A percentile compares a stretch with the other conserved stretches of the same genome.
phyloP scores from a whole-genome alignment of 2,113 vertebrate genomes.

The Balaeniceps rex region DNA sequence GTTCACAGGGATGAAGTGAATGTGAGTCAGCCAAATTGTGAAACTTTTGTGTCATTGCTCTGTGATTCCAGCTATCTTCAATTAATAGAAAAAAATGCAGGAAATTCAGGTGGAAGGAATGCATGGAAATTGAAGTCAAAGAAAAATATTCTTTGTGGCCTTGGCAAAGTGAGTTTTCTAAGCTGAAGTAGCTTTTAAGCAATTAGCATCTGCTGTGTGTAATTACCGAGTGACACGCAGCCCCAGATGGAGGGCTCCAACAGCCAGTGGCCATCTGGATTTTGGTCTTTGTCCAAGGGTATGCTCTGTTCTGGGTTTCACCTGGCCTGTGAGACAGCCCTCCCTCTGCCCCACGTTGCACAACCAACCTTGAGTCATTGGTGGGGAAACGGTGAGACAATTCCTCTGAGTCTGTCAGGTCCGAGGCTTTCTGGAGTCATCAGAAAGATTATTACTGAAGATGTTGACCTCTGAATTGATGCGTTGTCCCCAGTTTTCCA shows the following conservation, averaged over 20 bases:
- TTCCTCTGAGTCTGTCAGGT: neutral
- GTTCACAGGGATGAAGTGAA: neutral
- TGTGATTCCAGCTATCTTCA: slow-evolving; percentile 43
- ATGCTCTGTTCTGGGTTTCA: neutral
- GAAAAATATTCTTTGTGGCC: neutral
- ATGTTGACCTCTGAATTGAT: neutral
- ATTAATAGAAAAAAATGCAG: slow-evolving; percentile 4
- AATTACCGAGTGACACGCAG: neutral
- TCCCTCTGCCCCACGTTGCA: neutral
- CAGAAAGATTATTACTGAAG: neutral
- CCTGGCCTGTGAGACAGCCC: neutral
- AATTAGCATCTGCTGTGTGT: slow-evolving; percentile 31
- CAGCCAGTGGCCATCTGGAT: slow-evolving; percentile 19
- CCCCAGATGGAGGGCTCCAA: neutral
- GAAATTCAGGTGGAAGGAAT: slow-evolving; percentile 61
- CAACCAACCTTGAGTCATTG: neutral
- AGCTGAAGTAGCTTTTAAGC: slow-evolving; percentile 31
- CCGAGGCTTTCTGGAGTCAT: neutral
- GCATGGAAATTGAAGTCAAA: slow-evolving; percentile 44
- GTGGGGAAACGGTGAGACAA: neutral
- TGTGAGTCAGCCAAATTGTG: slow-evolving; percentile 38
- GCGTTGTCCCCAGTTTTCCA: neutral
- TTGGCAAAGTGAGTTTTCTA: neutral
- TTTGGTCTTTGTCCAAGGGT: neutral
- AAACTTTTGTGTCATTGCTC: slow-evolving; percentile 22